Evolutionary conservation across 2,797 vertebrate genomes (phyloP), one percentile per base, ranked within the genome.

Genomic region (Darevskia nairensis): DNA sequence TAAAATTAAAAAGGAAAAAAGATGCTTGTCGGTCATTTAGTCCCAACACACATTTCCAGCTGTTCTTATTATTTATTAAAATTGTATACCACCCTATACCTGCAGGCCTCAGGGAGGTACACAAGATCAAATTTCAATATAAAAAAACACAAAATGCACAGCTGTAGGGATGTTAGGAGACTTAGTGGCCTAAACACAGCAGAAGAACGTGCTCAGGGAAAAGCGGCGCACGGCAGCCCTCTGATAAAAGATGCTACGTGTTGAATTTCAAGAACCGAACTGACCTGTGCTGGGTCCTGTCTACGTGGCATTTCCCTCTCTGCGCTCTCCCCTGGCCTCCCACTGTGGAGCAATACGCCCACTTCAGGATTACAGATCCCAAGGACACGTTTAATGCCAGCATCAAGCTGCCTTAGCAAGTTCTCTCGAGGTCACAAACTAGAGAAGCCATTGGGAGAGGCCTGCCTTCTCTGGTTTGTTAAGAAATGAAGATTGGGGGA

Each of bases 311-410:
- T 41, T n/a, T 44, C 2, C 44, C 27, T 27, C 35, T 25, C 15
- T 21, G 32, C 55, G 21, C 2, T 64, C 15, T 9, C 3, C 55
- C 50, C 39, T 19, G 25, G 7, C 64, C 41, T 44, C 39, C 50
- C 7, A 35, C 72, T 76, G 32, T 85, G 72, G 2, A 85, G 72
- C 39, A 50, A 68, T 15, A 76, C 75, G 17, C 61, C n/a, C 61
- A 77, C 84, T 41, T 32, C 41, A 78, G 19, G 78, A 87, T 81
- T 86, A 80, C 68, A 68, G 64, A 46, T 69, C 44, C 21, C 75
- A 79, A 79, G 46, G 76, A n/a, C 29, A 19, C 32, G 41, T 59
- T 79, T 41, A 85, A 50, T 19, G 32, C 78, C 77, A n/a, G 64
- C 10, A 19, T 41, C 64, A 41, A 71, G 82, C 29, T 59, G 10